Evolutionary conservation across 2,113 vertebrate genomes (phyloP), one percentile per base, ranked within the genome.

Genomic region (Echinops telfairi): DNA sequence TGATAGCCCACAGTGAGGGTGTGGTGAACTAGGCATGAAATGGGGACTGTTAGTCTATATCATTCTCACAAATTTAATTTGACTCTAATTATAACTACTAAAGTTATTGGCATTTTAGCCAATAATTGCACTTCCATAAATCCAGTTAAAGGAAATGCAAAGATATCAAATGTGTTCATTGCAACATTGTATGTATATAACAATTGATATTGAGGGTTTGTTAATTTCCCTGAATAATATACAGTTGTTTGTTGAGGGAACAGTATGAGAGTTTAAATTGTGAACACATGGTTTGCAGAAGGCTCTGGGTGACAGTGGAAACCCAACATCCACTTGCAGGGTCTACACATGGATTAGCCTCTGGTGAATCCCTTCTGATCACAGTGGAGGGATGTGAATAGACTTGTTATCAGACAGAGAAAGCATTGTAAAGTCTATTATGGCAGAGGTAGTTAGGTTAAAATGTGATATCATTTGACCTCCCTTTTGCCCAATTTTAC

Each of bases 101-200:
- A 53, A 53, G 10, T 53, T 53, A 53, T 53, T 53, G 10, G 12
- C 47, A 53, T 53, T 53, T 22, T 75, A 92, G 29, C 60, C 43
- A 75, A 29, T 83, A 64, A 70, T 77, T 25, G 10, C n/a, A 60
- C 33, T 33, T 75, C 22, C 71, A 9, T 60, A 62, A 89, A 78
- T 62, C 87, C 70, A 71, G 43, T 38, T 70, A 64, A 88, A 90
- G 70, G 15, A 86, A 95, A 80, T 79, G 27, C 23, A 36, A 68
- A 79, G n/a, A 78, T 83, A 78, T 25, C 20, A 93, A 60, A 78
- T 71, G 27, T 66, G 6, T 38, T 93, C 33, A 78, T 10, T 82
- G 12, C 73, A 43, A 36, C 87, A 75, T 27, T 84, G 4, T 73
- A 47, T 31, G 68, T 0, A 78, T 10, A 85, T 84, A 86, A 47